A percentile compares a stretch with the other conserved stretches of the same genome.
These are phyloP conservation scores for Mastigias papua DNA, from an alignment of 30 jellyfish, hydroid and myxozoan species.

Conservation along the genomic window DNA sequence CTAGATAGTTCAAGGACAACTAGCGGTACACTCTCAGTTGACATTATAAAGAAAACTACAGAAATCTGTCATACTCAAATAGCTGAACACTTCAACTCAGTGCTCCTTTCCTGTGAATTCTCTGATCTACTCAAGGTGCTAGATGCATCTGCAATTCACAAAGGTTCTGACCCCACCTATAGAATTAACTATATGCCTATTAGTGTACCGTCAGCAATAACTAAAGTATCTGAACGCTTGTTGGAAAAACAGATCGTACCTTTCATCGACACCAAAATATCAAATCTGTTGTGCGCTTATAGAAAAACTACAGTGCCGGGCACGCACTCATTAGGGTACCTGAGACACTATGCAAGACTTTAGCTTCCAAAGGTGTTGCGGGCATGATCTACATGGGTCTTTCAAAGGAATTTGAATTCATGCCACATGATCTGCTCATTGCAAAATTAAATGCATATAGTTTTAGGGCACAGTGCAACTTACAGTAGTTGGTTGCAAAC, in stretches of 20 bases:
- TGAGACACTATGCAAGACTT: conserved; percentile 17
- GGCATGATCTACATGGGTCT: conserved; percentile 2
- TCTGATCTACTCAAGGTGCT: conserved; percentile 3
- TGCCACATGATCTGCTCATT: conserved; percentile 41
- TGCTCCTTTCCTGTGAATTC: conserved; percentile 35
- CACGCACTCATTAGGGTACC: conserved; percentile 20
- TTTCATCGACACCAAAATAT: conserved; percentile 13
- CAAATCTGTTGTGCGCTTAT: conserved; percentile 36
- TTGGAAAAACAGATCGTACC: conserved; percentile 28
- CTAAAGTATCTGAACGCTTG: conserved; percentile 22
- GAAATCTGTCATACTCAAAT: neutral
- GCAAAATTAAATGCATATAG: conserved; percentile 27
- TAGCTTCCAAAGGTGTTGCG: conserved; percentile 26
- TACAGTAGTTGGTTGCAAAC: conserved; percentile 4
- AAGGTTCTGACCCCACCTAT: conserved; percentile 27
- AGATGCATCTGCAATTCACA: conserved; percentile 27
- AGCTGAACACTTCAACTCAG: conserved; percentile 16
- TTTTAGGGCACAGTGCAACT: neutral
- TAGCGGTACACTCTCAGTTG: conserved; percentile 24
- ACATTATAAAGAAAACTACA: neutral
- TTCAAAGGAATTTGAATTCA: neutral
- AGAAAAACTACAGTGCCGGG: conserved; percentile 27
- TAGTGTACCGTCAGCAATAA: conserved; percentile 11
- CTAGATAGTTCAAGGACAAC: conserved; percentile 25
- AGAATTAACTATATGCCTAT: conserved; percentile 12